Base-by-base conservation (phyloP, 1,140 invertebrate genomes). In the Lepidurus apus region DNA sequence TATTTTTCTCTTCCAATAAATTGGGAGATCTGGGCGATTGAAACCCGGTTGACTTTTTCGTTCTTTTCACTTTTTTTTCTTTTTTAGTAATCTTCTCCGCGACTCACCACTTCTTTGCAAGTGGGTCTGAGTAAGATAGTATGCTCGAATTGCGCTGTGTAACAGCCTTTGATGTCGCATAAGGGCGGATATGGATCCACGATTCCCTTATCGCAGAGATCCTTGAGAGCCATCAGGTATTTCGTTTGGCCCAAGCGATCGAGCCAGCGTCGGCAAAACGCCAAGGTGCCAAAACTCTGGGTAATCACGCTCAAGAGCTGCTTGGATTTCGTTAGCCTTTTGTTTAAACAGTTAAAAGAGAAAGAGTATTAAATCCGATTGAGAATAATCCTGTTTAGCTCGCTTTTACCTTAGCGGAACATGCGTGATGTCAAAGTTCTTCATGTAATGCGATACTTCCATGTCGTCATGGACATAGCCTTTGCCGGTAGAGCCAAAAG, bases 401-500 rank as follows among this genome's bases (percentile, higher is more conserved):
- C 42, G 43, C 11, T 79, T 76, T 79, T 82, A 87, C 84, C 89
- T 85, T 65, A 98, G 85, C 77, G 95, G 95, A 73, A 97, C 93
- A 86, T 93, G 96, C 79, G 93, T 93, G 85, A 92, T 91, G 82
- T 99, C 97, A 86, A 94, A 99, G 84, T 98, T 97, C 86, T 99
- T 99, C 98, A 99, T 99, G 84, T 99, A 99, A 87, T 99, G 98
- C 43, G 97, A 99, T 80, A 93, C 95, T 83, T 99, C 98, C 93
- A 99, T 97, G 85, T 99, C 98, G 85, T 99, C 97, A 85, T 98
- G 96, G 1, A 99, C 97, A 77, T 95, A 88, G 13, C 98, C 98
- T 81, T 93, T 92, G 5, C 98, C 98, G 13, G 98, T 99, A 4
- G 96, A 98, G 8, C 98, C 98, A 85, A 99, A 99, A 0, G 98